These are phyloP conservation scores for Hippocampus zosterae DNA, from an alignment of 2,113 vertebrate species.

Conservation along the genomic window DNA sequence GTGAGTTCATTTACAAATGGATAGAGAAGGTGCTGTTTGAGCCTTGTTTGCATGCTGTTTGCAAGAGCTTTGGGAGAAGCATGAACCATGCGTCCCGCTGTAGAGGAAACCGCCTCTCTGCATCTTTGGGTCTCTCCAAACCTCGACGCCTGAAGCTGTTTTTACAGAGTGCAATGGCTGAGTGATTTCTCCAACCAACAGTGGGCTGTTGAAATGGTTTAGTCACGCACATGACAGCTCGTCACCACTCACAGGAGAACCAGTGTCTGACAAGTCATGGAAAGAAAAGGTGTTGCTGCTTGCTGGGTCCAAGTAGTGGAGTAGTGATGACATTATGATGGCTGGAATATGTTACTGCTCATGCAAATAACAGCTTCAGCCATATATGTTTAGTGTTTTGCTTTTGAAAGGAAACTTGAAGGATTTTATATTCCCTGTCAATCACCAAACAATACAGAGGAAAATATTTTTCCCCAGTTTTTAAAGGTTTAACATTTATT, in stretches of 20 bases:
- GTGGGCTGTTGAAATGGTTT: slow-evolving; percentile 48
- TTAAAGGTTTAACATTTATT: background rate
- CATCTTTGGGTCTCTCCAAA: slow-evolving; percentile 39
- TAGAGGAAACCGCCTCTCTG: slow-evolving; percentile 47
- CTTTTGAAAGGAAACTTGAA: background rate
- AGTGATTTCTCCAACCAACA: slow-evolving; percentile 52
- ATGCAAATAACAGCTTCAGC: slow-evolving; percentile 25
- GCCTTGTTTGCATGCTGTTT: slow-evolving; percentile 62
- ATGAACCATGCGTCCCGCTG: slow-evolving; percentile 43
- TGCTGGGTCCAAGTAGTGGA: slow-evolving; percentile 30
- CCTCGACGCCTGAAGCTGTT: slow-evolving; percentile 54
- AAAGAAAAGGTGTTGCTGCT: slow-evolving; percentile 32
- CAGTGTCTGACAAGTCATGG: slow-evolving; percentile 46
- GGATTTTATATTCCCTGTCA: background rate
- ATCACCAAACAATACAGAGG: background rate
- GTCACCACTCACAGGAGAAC: slow-evolving; percentile 46
- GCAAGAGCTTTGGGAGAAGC: slow-evolving; percentile 47
- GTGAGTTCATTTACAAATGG: slow-evolving; percentile 59
- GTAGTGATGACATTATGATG: slow-evolving; percentile 31
- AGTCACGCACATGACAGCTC: slow-evolving; percentile 59
- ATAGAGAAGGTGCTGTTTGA: slow-evolving; percentile 59
- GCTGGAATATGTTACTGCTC: slow-evolving; percentile 21
- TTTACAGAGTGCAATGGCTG: slow-evolving; percentile 60
- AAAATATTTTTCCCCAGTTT: background rate
- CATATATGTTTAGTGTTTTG: slow-evolving; percentile 28